Conservation (phyloP, 1,140 invertebrate genomes). For the Cepaea nemoralis region DNA sequence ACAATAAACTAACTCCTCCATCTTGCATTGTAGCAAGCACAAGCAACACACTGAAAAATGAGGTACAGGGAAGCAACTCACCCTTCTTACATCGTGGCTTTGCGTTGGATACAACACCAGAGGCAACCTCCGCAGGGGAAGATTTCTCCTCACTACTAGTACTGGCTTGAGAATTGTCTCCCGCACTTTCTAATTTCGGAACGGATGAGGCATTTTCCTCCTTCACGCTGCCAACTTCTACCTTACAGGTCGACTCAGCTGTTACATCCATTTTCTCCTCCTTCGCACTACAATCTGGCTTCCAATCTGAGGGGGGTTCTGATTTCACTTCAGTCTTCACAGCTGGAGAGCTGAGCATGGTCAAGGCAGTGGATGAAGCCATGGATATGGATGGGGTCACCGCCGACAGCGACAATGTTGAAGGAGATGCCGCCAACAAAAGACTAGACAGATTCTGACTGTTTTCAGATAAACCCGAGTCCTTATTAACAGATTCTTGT, state of each 20-base stretch:
- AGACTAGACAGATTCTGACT: slow-evolving; percentile 54
- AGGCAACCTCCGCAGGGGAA: slow-evolving; percentile 19
- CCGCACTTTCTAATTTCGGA: slow-evolving; percentile 45
- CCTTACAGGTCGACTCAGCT: slow-evolving; percentile 49
- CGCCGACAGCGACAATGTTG: slow-evolving; percentile 26
- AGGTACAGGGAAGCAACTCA: too few species aligned
- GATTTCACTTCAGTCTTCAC: slow-evolving; percentile 19
- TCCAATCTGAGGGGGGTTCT: slow-evolving; percentile 26
- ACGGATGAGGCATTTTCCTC: slow-evolving; percentile 44
- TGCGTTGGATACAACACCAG: slow-evolving; percentile 21
- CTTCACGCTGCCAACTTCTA: slow-evolving; percentile 49
- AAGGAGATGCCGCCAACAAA: slow-evolving; percentile 44
- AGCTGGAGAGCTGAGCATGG: slow-evolving; percentile 11
- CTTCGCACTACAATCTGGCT: slow-evolving; percentile 53
- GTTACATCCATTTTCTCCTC: slow-evolving; percentile 51
- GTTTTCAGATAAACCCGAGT: slow-evolving; percentile 29
- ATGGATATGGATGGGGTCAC: slow-evolving; percentile 36
- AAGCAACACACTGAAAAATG: too few species aligned
- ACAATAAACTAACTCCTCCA: too few species aligned
- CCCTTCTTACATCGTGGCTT: slow-evolving; percentile 29
- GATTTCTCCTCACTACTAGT: slow-evolving; percentile 43
- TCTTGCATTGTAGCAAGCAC: too few species aligned
- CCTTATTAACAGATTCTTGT: slow-evolving; percentile 9
- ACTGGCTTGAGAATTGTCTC: slow-evolving; percentile 49
- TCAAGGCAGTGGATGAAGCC: slow-evolving; percentile 59